A percentile compares a stretch with the other conserved stretches of the same genome.
Evolutionary conservation across 2,888 invertebrate species (phyloP).

Genomic region (Malthinus seriepunctatus): DNA sequence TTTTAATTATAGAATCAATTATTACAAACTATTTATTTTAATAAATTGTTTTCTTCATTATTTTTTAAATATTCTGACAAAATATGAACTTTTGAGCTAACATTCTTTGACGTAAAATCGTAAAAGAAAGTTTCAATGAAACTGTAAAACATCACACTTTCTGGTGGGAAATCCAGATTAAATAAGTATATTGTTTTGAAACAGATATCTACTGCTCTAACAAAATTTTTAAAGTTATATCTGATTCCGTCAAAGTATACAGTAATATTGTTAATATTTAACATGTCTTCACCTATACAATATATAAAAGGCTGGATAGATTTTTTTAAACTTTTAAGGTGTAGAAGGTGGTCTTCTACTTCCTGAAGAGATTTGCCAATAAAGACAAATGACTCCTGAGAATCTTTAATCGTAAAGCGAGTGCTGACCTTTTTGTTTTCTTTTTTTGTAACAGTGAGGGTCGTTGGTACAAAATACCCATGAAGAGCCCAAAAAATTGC

Average conservation of each 20-base stretch:
- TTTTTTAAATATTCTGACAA: neutral
- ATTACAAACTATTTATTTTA: too few species aligned
- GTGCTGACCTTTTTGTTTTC: too few species aligned
- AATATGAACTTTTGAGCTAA: neutral
- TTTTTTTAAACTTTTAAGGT: too few species aligned
- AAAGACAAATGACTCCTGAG: too few species aligned
- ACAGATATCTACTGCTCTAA: constrained; percentile 23
- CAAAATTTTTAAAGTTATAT: constrained; percentile 14
- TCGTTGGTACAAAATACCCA: too few species aligned
- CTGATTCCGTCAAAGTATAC: constrained; percentile 14
- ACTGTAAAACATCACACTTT: neutral
- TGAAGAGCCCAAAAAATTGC: too few species aligned
- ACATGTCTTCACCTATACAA: constrained; percentile 16
- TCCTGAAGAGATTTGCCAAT: too few species aligned
- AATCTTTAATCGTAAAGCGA: too few species aligned
- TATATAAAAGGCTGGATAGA: constrained; percentile 17
- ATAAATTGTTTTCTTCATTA: too few species aligned
- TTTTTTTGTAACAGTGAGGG: too few species aligned
- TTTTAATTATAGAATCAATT: too few species aligned
- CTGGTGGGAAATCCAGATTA: constrained; percentile 9
- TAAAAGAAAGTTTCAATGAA: neutral
- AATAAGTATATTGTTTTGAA: constrained; percentile 21
- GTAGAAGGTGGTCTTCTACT: too few species aligned
- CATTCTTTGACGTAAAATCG: neutral
- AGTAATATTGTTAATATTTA: constrained; percentile 9